Evolutionary conservation across 2,888 invertebrate species (phyloP).

Genomic region (Drosophila quasianomalipes): DNA sequence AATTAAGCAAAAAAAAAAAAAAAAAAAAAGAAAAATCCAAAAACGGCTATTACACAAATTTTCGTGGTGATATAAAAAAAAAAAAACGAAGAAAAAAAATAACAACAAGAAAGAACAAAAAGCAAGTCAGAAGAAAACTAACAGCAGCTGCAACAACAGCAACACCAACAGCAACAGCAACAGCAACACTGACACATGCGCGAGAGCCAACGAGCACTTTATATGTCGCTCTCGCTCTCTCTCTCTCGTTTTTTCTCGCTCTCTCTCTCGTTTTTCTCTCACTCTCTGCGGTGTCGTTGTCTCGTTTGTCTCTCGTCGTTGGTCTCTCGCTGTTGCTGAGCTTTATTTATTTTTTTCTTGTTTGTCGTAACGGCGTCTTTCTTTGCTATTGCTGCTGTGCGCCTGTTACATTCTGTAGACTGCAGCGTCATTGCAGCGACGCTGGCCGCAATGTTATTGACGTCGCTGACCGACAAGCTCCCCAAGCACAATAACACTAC

Average conservation of each 20-base stretch:
- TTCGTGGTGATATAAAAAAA: constrained; percentile 38
- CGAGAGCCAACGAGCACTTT: constrained; percentile 39
- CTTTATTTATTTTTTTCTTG: constrained; percentile 11
- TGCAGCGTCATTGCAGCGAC: constrained; percentile 83
- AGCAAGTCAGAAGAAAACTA: constrained; percentile 23
- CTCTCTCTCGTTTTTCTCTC: constrained; percentile 1
- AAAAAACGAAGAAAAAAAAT: constrained; percentile 1
- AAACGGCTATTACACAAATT: constrained; percentile 32
- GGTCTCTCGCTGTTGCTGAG: constrained; percentile 22
- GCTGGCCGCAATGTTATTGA: constrained; percentile 37
- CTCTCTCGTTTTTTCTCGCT: constrained; percentile 12
- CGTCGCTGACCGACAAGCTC: constrained; percentile 19
- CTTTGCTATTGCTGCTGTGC: constrained; percentile 63
- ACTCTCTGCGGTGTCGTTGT: constrained; percentile 17
- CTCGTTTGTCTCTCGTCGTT: constrained; percentile 10
- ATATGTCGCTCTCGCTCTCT: constrained; percentile 17
- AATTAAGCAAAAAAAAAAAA: not conserved
- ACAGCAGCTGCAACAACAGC: constrained; percentile 25
- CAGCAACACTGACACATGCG: constrained; percentile 63
- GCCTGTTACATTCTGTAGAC: constrained; percentile 82
- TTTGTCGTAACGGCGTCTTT: constrained; percentile 13
- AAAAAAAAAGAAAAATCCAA: not conserved
- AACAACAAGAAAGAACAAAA: constrained; percentile 10
- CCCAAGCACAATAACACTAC: constrained; percentile 26
- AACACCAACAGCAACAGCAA: constrained; percentile 23